Conservation (phyloP, 2,797 vertebrate species). For the Petrocephalus sullivani region DNA sequence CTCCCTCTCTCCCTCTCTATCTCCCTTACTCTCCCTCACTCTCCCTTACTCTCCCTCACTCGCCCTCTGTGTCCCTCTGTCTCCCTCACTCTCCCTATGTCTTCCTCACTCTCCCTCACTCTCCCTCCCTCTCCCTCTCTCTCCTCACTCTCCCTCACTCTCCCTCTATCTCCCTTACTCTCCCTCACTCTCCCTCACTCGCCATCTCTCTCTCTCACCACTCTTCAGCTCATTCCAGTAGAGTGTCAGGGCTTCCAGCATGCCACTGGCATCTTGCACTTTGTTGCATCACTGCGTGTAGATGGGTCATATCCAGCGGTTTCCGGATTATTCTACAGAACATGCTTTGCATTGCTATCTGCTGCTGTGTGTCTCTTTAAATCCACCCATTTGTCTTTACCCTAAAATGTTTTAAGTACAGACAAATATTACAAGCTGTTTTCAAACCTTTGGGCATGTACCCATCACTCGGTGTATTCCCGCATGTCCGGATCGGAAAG, state of each 20-base stretch:
- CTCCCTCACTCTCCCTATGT: neutral
- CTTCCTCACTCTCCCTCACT: neutral
- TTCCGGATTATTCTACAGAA: neutral
- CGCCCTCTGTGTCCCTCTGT: too few relatives aligned
- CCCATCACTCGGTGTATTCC: neutral
- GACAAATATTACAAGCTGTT: neutral
- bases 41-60: too few relatives aligned
- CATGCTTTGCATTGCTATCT: neutral
- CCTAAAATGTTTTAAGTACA: neutral
- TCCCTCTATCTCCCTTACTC: neutral
- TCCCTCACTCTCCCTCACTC: neutral
- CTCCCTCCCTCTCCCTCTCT: neutral
- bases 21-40: too few relatives aligned
- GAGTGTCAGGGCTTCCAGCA: neutral
- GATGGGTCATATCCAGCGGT: neutral
- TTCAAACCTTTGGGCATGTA: neutral
- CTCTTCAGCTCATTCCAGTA: neutral
- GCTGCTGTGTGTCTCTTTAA: neutral
- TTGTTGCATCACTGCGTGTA: slow-evolving; percentile 8
- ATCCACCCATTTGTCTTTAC: slow-evolving; percentile 3
- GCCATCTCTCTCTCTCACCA: neutral
- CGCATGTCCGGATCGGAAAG: neutral
- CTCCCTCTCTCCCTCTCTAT: too few relatives aligned
- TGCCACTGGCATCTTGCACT: neutral
- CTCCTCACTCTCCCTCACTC: neutral